phyloP scores from a whole-genome alignment of 2,888 invertebrate genomes.

The Rhagonycha lutea region DNA sequence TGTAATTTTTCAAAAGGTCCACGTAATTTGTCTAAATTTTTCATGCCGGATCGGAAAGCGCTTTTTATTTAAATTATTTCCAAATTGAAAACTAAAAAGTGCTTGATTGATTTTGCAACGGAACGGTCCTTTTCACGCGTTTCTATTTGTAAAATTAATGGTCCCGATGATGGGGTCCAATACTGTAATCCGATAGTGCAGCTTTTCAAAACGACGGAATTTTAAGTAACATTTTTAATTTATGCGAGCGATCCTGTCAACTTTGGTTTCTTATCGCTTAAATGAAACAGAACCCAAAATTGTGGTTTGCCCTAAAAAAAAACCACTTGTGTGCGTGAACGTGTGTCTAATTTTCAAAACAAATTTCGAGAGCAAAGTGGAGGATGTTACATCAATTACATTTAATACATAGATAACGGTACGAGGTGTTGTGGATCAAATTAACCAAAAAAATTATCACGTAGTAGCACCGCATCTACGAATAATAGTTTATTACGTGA shows the following conservation, averaged over 20 bases:
- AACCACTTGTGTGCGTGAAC: not conserved
- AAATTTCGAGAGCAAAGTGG: not conserved
- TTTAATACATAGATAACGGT: not conserved
- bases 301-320: not conserved
- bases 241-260: not conserved
- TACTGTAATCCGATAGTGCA: not conserved
- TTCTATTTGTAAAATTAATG: not conserved
- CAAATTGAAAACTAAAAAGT: slow-evolving; percentile 17
- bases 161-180: not conserved
- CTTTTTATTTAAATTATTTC: slow-evolving; percentile 17
- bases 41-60: slow-evolving; percentile 20
- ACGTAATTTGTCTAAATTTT: slow-evolving; percentile 28
- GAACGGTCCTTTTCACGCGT: not conserved
- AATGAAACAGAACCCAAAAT: not conserved
- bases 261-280: not conserved
- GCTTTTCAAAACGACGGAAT: not conserved
- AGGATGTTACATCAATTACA: not conserved
- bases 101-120: slow-evolving; percentile 15
- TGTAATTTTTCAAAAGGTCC: slow-evolving; percentile 20
- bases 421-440: not conserved
- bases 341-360: not conserved
- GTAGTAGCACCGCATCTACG: not conserved
- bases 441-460: not conserved
- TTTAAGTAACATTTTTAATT: not conserved
- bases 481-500: not conserved